Percentiles rank a stretch among this genome's conserved stretches.
phyloP scores from a whole-genome alignment of 2,888 invertebrate species.

The Crematogaster levior region DNA sequence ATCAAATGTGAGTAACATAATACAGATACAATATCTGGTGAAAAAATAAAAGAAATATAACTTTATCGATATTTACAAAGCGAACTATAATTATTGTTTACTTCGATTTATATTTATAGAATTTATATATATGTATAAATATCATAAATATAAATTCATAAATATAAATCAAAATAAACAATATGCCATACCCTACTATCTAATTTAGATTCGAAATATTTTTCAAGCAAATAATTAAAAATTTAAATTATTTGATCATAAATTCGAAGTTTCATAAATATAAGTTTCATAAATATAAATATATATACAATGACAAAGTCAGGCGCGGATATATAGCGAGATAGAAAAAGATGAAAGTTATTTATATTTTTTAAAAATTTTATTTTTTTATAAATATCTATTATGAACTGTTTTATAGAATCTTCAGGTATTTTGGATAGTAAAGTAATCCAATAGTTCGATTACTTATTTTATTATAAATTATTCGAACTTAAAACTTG shows the following conservation, averaged over 20 bases:
- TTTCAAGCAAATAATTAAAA: too few species aligned
- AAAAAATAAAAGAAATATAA: constrained; percentile 11
- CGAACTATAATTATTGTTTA: neutral
- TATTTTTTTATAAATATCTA: neutral
- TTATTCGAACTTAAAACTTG: neutral
- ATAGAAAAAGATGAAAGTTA: neutral
- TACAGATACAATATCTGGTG: neutral
- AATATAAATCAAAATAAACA: too few species aligned
- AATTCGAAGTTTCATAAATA: too few species aligned
- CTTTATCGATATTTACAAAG: neutral
- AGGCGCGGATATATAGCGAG: neutral
- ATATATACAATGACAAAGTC: too few species aligned
- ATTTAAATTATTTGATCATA: too few species aligned
- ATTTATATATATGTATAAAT: too few species aligned
- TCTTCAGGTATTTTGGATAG: neutral
- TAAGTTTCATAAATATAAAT: too few species aligned
- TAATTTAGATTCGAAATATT: too few species aligned
- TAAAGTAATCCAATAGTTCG: neutral
- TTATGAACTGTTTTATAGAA: neutral
- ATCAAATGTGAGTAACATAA: constrained; percentile 5
- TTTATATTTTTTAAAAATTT: neutral
- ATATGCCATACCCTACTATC: too few species aligned
- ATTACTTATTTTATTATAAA: neutral
- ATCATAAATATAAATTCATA: too few species aligned
- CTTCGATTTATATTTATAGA: neutral